Evolutionary conservation across 2,888 invertebrate species (phyloP).

Genomic region (Taphrorychus bicolor): DNA sequence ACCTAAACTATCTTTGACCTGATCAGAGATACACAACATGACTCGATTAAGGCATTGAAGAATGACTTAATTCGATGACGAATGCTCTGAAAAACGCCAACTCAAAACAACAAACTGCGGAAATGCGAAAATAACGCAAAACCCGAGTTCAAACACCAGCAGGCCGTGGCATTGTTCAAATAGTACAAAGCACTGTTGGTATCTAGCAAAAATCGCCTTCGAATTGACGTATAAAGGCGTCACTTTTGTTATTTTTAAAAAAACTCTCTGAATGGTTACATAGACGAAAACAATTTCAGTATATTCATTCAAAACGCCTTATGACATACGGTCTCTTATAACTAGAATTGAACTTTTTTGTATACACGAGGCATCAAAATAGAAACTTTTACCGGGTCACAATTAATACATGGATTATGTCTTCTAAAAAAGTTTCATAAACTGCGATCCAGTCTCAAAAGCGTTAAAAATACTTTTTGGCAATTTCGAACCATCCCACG

Average conservation of each 20-base stretch:
- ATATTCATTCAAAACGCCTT: conserved; percentile 1
- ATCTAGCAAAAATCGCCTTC: neutral
- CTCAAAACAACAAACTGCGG: too few species aligned
- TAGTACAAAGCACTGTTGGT: neutral
- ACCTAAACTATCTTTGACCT: too few species aligned
- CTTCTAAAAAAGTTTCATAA: neutral
- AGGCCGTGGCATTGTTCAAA: conserved; percentile 1
- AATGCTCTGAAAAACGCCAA: too few species aligned
- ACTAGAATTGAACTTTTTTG: neutral
- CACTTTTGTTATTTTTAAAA: neutral
- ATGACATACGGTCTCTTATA: too few species aligned
- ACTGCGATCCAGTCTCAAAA: neutral
- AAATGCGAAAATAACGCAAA: neutral
- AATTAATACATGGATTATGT: neutral
- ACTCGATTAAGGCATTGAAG: too few species aligned
- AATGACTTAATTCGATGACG: too few species aligned
- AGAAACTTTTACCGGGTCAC: neutral
- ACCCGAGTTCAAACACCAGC: neutral
- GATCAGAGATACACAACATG: too few species aligned
- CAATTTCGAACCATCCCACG: neutral
- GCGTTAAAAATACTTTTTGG: conserved; percentile 4
- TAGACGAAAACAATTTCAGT: neutral
- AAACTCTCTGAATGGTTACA: neutral
- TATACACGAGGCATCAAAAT: neutral
- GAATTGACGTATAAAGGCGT: conserved; percentile 2